Evolutionary conservation across 2,888 invertebrate genomes (phyloP), one percentile per base, ranked within the genome.

Genomic region (Macrosiphum euphorbiae): DNA sequence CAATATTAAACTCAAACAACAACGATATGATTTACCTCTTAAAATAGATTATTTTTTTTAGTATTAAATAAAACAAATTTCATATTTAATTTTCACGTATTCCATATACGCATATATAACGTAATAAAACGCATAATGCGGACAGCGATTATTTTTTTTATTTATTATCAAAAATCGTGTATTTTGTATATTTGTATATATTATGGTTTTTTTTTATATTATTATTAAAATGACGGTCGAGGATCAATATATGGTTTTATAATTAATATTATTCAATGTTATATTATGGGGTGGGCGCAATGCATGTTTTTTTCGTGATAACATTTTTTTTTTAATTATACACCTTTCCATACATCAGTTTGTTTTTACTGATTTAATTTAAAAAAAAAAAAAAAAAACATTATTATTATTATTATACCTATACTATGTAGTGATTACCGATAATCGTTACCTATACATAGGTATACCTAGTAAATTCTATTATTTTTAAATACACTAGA

Each of bases 251-350:
- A 78, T 35, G 67, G 24, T 90, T 90, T 44, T 50, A 90, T 91
- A 91, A 84, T 91, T 91, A 84, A 52, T 52, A 84, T 55, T 52
- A 84, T 84, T 91, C 84, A 16, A 41, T 26, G 91, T 55, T 78
- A 90, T 90, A 84, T 11, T n/a, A 52, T 88, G 24, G 35, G 35
- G 91, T 41, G 52, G 91, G 10, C 20, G 52, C 84, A 84, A 28
- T 41, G 52, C 41, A 20, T 84, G 91, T 91, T 91, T 91, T 90
- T 84, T 91, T 84, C 84, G 52, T 84, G 90, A 91, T 91, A 91
- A 91, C 78, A 52, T 84, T 52, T 91, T 90, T 90, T 84, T 41
- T 55, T 90, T 90, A 90, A 91, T 84, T 91, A 84, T 52, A 90
- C 61, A 35, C 84, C 52, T 84, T 84, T 84, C 41, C 52, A 35